These are phyloP conservation scores for Nemoura dubitans DNA, from an alignment of 2,888 invertebrate genomes.

Conservation along the genomic window DNA sequence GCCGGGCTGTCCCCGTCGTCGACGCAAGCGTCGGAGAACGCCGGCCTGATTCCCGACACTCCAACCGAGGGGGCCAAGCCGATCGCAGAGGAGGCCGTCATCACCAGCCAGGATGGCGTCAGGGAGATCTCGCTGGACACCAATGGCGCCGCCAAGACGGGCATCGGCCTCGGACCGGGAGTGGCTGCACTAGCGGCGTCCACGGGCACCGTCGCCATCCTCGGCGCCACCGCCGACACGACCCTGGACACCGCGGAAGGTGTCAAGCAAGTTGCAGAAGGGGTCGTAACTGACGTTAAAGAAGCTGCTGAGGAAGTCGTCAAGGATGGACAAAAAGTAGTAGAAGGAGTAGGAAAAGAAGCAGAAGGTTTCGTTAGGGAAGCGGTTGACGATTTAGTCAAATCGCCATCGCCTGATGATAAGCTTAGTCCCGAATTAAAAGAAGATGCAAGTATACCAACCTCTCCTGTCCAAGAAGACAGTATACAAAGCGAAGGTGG, in stretches of 20 bases:
- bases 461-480: neutral
- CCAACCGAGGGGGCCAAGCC: constrained; percentile 31
- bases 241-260: neutral
- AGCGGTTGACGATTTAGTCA: neutral
- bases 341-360: neutral
- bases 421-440: neutral
- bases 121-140: constrained; percentile 35
- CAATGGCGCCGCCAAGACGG: constrained; percentile 43
- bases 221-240: constrained; percentile 25
- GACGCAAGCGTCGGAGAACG: constrained; percentile 50
- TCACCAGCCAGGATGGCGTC: constrained; percentile 14
- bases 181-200: constrained; percentile 34
- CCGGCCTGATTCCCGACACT: constrained; percentile 34
- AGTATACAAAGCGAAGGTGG: neutral
- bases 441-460: neutral
- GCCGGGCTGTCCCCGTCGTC: constrained; percentile 50
- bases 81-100: neutral
- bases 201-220: constrained; percentile 34
- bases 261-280: neutral
- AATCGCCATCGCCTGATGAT: neutral
- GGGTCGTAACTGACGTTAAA: neutral
- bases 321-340: neutral
- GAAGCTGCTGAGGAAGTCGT: constrained; percentile 1
- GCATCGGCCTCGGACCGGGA: constrained; percentile 39
- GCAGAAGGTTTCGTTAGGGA: neutral